Percentiles rank a stretch among this genome's conserved stretches.
These are phyloP conservation scores for Eupithecia pulchellata DNA, from an alignment of 2,888 invertebrate species.

Conservation along the genomic window DNA sequence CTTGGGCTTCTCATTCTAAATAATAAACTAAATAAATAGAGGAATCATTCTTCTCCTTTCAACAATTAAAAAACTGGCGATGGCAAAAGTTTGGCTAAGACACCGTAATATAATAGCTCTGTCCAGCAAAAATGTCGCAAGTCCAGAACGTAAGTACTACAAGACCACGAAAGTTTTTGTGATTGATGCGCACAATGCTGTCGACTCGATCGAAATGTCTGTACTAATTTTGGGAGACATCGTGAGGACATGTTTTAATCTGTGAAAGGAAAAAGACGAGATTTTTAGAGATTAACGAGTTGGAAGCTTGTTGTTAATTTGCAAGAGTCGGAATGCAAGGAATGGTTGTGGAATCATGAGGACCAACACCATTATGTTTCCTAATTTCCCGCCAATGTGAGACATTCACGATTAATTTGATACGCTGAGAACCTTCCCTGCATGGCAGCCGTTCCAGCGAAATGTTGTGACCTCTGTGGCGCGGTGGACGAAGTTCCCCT, in stretches of 20 bases:
- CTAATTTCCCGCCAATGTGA: too few species aligned
- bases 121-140: conserved; percentile 32
- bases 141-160: conserved; percentile 26
- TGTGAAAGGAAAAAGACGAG: neutral
- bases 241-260: conserved; percentile 23
- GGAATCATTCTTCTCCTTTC: neutral
- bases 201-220: conserved; percentile 19
- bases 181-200: conserved; percentile 23
- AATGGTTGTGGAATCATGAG: too few species aligned
- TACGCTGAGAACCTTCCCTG: too few species aligned
- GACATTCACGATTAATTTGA: too few species aligned
- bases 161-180: conserved; percentile 26
- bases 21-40: too few species aligned
- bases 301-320: neutral
- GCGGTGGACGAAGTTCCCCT: too few species aligned
- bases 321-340: conserved; percentile 14
- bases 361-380: too few species aligned
- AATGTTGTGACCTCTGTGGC: too few species aligned
- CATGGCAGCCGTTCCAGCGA: too few species aligned
- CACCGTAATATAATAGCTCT: conserved; percentile 1
- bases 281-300: neutral
- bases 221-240: conserved; percentile 19
- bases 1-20: too few species aligned
- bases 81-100: neutral
- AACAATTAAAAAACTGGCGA: neutral